Evolutionary conservation across 2,797 vertebrate species (phyloP), one percentile per base, ranked within the genome.

Genomic region (Syngnathus rostellatus): DNA sequence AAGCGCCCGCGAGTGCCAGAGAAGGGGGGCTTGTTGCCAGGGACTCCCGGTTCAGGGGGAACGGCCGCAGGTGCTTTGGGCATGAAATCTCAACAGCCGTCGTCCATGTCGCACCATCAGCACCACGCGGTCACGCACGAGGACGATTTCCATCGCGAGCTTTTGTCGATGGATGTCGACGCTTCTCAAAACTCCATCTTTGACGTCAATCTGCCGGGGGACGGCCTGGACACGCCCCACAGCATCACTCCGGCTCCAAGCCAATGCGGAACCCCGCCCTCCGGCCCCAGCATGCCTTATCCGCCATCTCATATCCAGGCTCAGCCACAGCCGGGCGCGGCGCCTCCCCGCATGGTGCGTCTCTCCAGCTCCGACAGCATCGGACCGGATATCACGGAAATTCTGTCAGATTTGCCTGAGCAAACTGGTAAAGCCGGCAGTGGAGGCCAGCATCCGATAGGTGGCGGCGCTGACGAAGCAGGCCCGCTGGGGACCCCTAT

Each of bases 141-240:
- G 86, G 97, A 99, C 64, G 97, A 99, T 83, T 99, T 99, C 86
- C 96, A 99, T 77, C 92, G 96, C 66, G 96, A 98, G 85, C 93
- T 99, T 58, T 96, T 98, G 57, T 98, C 97, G 17, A 98, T 99
- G 96, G 97, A 99, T 64, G 95, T 97, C 63, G 97, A 99, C 45
- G 85, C 92, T 37, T 95, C 95, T 70, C 95, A 97, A 74, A 98
- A 98, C 82, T 93, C 94, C 7, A 97, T 98, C 69, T 99, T 98
- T 88, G 96, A 98, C 67, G 95, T 99, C 63, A 96, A 95, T 85
- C 91, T 98, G 77, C 88, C 95, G 0, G 92, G 94, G 17, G 97
- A 99, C 64, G 92, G 95, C 2, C 86, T 99, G 81, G 97, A 98
- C 82, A 96, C 96, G 1, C 96, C 96, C 37, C 96, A 98, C 39